These are phyloP conservation scores for Papilio machaon DNA, from an alignment of 1,140 invertebrate species.

Conservation along the genomic window DNA sequence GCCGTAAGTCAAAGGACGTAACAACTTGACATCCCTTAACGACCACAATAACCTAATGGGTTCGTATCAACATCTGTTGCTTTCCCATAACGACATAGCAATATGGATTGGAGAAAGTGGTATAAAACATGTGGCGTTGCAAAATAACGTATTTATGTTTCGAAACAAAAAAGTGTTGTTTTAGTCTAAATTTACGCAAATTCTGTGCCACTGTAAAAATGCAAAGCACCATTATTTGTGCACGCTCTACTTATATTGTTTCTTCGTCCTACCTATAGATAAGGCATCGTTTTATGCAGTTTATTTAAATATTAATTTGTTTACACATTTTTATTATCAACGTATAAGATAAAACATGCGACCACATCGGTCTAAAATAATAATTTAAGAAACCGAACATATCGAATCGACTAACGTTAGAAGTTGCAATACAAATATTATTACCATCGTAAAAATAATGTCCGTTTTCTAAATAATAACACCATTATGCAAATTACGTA, in stretches of 20 bases:
- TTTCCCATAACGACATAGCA: slow-evolving; percentile 56
- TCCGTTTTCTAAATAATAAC: background rate
- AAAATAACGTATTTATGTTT: background rate
- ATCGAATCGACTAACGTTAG: no score
- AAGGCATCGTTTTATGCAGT: background rate
- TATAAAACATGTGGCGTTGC: background rate
- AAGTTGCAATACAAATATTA: no score
- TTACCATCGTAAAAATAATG: background rate
- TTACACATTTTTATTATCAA: no score
- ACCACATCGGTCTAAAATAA: no score
- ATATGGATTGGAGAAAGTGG: slow-evolving; percentile 48
- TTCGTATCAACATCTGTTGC: slow-evolving; percentile 58
- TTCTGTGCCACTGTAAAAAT: no score
- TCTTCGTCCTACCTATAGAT: no score
- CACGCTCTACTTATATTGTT: background rate
- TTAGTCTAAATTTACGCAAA: background rate
- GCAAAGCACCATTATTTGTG: background rate
- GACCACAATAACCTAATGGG: slow-evolving; percentile 64
- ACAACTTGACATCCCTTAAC: slow-evolving; percentile 41
- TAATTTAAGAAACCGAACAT: no score
- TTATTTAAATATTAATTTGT: no score
- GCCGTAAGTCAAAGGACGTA: slow-evolving; percentile 20
- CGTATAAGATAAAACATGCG: no score
- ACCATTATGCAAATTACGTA: background rate
- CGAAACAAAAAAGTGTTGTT: background rate